phyloP scores from a whole-genome alignment of 1,140 invertebrate species.

The Drosophila teissieri region DNA sequence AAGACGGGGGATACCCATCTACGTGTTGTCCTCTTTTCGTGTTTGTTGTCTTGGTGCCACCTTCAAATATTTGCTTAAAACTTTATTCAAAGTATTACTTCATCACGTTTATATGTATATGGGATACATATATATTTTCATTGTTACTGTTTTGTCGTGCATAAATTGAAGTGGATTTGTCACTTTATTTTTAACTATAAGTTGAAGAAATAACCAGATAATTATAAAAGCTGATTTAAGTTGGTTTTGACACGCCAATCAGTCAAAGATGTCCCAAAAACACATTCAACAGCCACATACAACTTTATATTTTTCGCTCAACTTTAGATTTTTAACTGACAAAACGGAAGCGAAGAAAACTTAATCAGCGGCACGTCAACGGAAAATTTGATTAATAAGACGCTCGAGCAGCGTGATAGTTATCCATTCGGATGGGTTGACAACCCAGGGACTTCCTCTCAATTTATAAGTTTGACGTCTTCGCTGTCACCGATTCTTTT shows the following conservation, averaged over 20 bases:
- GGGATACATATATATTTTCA: not conserved
- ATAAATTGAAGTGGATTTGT: not conserved
- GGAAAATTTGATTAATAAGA: constrained; percentile 42
- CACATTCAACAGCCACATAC: not conserved
- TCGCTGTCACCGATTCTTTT: not conserved
- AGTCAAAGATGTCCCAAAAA: not conserved
- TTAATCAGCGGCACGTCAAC: constrained; percentile 33
- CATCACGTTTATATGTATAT: no score
- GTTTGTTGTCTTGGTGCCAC: no score
- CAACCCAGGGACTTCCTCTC: constrained; percentile 27
- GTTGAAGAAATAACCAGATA: not conserved
- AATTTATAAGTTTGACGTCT: constrained; percentile 35
- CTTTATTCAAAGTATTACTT: no score
- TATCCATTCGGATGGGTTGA: constrained; percentile 36
- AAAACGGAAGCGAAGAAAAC: constrained; percentile 10
- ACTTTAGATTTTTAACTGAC: constrained; percentile 9
- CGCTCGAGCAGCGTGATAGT: constrained; percentile 21
- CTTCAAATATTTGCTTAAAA: no score
- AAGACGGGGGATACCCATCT: not conserved
- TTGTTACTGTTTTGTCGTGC: not conserved
- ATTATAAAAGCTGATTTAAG: not conserved
- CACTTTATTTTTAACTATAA: not conserved
- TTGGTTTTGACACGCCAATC: constrained; percentile 12
- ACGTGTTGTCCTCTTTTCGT: constrained; percentile 4
- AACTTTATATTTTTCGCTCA: no score